Evolutionary conservation across 2,113 vertebrate genomes (phyloP).

Genomic region (Gymnobelideus leadbeateri): DNA sequence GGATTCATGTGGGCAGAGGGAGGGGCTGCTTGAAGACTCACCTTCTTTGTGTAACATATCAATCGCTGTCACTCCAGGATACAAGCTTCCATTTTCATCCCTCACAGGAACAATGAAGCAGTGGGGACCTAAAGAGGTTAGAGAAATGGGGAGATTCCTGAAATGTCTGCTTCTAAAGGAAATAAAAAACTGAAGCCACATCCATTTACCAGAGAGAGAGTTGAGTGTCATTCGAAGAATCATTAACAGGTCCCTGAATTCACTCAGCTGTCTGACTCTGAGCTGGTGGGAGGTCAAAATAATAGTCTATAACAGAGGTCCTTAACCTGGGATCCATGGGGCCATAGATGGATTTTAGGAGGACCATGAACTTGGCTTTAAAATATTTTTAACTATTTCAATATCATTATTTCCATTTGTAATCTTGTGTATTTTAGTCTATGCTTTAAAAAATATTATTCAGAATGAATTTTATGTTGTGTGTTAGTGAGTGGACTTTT

Average conservation of each 20-base stretch:
- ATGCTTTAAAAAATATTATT: neutral
- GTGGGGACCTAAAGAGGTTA: conserved; percentile 79
- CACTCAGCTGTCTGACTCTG: neutral
- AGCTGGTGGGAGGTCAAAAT: neutral
- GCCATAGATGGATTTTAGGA: neutral
- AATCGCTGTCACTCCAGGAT: conserved; percentile 74
- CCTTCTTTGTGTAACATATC: conserved; percentile 82
- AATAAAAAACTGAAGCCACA: neutral
- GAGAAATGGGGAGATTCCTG: neutral
- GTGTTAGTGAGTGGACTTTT: too few species aligned
- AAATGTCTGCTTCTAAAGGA: neutral
- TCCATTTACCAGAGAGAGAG: neutral
- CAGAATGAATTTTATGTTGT: neutral
- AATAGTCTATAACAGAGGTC: neutral
- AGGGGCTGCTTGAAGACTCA: neutral
- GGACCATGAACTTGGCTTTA: neutral
- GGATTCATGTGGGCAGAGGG: neutral
- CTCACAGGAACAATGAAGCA: conserved; percentile 81
- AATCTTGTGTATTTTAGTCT: neutral
- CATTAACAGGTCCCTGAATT: neutral
- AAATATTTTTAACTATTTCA: neutral
- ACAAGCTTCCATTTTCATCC: conserved; percentile 61
- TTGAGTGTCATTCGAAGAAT: neutral
- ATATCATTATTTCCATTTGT: neutral
- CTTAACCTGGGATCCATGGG: neutral